Conservation (phyloP, 2,113 vertebrate genomes). For the Tachycineta bicolor region DNA sequence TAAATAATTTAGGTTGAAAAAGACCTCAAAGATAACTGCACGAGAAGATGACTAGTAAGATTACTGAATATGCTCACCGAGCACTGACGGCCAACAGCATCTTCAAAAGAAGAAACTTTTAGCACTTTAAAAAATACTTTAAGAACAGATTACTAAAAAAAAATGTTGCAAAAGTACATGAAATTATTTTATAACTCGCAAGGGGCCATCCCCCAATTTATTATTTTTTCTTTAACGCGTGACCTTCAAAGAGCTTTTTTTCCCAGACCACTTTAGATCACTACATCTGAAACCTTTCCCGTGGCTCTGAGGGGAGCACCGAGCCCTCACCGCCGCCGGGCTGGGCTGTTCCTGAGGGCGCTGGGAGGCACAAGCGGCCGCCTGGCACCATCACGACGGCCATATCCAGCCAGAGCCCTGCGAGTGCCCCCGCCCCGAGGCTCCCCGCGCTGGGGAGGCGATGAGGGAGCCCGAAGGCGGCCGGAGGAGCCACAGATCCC, state of each 20-base stretch:
- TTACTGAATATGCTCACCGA: background rate
- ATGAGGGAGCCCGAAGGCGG: rapidly evolving
- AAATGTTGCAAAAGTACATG: rapidly evolving
- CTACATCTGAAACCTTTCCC: background rate
- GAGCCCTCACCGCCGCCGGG: rapidly evolving
- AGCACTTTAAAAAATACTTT: background rate
- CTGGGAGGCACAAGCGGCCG: rapidly evolving
- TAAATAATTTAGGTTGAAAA: background rate
- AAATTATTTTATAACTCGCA: background rate
- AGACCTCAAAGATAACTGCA: background rate
- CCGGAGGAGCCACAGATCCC: rapidly evolving
- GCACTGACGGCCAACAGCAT: background rate
- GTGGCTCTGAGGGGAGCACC: background rate
- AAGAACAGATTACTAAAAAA: background rate
- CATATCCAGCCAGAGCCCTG: rapidly evolving
- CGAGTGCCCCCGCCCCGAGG: rapidly evolving
- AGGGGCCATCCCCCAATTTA: rapidly evolving
- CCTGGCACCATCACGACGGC: background rate
- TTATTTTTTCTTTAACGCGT: background rate
- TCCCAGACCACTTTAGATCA: rapidly evolving
- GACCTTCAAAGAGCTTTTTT: background rate
- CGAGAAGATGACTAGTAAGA: background rate
- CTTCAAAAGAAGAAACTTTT: background rate
- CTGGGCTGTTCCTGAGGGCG: background rate
- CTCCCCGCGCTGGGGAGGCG: rapidly evolving